phyloP scores from a whole-genome alignment of 2,888 invertebrate genomes.

The Girardia tigrina region DNA sequence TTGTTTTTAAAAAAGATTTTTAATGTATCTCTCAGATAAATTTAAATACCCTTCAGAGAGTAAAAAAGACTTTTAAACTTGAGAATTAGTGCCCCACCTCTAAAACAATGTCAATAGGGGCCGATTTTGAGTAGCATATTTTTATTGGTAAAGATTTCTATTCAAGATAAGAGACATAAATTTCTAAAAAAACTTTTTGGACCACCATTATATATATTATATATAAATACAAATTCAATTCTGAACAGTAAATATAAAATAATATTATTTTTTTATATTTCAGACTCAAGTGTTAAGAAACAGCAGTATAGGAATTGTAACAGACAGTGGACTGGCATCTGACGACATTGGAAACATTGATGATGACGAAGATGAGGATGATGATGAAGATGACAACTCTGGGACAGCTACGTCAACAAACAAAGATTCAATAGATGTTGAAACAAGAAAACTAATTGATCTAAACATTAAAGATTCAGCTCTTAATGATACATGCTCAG shows the following conservation, averaged over 20 bases:
- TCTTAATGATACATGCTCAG: background rate
- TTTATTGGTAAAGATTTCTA: no score
- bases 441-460: background rate
- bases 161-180: no score
- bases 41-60: no score
- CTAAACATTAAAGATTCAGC: background rate
- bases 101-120: no score
- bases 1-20: no score
- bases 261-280: no score
- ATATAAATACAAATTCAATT: background rate
- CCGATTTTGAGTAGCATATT: no score
- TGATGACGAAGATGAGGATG: constrained; percentile 40
- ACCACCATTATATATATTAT: background rate
- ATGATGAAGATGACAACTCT: constrained; percentile 33
- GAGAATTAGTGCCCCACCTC: no score
- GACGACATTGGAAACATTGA: constrained; percentile 42
- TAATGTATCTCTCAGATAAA: no score
- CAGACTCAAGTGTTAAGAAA: background rate
- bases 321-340: constrained; percentile 39
- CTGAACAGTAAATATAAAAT: background rate
- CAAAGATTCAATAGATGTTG: background rate
- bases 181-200: background rate
- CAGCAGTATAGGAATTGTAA: background rate
- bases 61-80: no score
- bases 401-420: background rate